Evolutionary conservation across 64 coral and sea anemone species (phyloP), one percentile per base, ranked within the genome.

Genomic region (Stichodactyla helianthus): DNA sequence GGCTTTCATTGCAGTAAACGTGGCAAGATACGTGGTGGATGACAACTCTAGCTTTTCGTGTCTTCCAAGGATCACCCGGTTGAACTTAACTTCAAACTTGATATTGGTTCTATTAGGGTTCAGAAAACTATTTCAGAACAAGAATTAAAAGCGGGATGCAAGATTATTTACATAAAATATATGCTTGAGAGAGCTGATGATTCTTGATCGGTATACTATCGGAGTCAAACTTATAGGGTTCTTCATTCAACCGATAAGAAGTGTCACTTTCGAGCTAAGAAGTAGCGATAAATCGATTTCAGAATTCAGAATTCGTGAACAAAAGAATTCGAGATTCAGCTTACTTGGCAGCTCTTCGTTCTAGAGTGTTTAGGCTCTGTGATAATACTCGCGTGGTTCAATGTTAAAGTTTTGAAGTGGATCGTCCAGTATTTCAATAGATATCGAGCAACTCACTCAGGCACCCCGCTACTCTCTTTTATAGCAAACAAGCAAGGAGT

Each of bases 401-500:
- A 31, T 26, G 25, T 6, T 58, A 74, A 74, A 74, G 25, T n/a
- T 31, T 35, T 74, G 25, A 74, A 74, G 68, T 74, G 26, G 25
- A 31, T 74, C 68, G 68, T 74, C 10, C 22, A 74, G 68, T n/a
- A 74, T 74, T 31, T 74, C 68, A 74, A 74, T 31, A 31, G 68
- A 74, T 74, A 74, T 74, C 27, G 68, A 74, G 68, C 27, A 74
- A 10, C 68, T 74, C 25, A 0, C 68, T 74, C 25, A 0, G 68
- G 25, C 7, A 74, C 68, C 68, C 68, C 25, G 68, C 27, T 31
- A 74, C 19, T 74, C 23, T 74, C 25, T 81, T 81, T 81, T 81
- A 81, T 81, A 81, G 15, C 52, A 9, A 81, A 81, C 52, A 81
- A 81, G 78, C 78, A 15, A 51, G 78, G 78, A 81, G 78, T 81